Evolutionary conservation across 1,140 invertebrate genomes (phyloP), one percentile per base, ranked within the genome.

Genomic region (Oedothorax gibbosus): DNA sequence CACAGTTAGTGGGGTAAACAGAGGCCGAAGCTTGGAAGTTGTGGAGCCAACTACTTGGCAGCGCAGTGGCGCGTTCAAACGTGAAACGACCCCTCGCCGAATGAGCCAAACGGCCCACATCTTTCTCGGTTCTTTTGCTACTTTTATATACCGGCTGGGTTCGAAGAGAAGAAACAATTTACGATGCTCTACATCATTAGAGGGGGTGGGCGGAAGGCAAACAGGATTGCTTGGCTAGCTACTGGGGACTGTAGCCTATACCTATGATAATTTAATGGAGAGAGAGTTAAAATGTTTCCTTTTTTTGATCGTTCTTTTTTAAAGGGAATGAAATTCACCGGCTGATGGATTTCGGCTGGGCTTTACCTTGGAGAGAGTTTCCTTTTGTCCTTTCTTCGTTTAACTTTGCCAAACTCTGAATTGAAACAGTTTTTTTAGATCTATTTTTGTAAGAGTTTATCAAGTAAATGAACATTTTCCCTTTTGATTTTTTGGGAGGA

Each of bases 1-100:
- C 21, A 69, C 79, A 78, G 76, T 78, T 82, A 82, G 53, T 82
- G 79, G 57, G 69, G 79, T 82, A 82, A 82, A 82, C 68, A 82
- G n/a, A n/a, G n/a, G n/a, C n/a, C 15, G 76, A 51, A 20, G 62
- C 35, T 64, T n/a, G 21, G 68, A 21, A 6, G 73, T 62, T 62
- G 71, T 73, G 73, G 49, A 21, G 18, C 69, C 69, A 72, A 82
- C 79, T 82, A 51, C 79, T 72, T 51, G 49, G 69, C n/a, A n/a
- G 73, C 18, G 68, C 68, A 82, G 20, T 50, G 68, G 35, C 54
- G 79, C 79, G 65, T 82, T 82, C 79, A 82, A 3, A 56, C 79
- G 79, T 82, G 79, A 82, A 82, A 82, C 79, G 79, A 82, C 73
- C 66, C 35, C 65, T 49, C n/a, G 68, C 51, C 35, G 79, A 71